Evolutionary conservation across 2,888 invertebrate genomes (phyloP), one percentile per base, ranked within the genome.

Genomic region (Tipula lateralis): DNA sequence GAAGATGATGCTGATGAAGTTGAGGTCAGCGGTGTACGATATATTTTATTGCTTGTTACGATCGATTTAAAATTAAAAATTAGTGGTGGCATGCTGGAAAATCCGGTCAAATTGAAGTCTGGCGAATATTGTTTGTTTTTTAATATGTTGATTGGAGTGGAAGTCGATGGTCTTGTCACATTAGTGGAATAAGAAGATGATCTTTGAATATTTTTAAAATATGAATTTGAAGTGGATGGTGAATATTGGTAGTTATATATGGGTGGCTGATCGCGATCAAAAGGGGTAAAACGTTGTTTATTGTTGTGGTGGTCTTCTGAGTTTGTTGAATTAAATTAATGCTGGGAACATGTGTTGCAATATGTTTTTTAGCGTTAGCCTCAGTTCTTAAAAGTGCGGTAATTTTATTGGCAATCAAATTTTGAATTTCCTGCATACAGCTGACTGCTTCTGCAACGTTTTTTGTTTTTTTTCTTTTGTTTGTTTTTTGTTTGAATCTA

Each of bases 321-420:
- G 81, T 81, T 81, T 16, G 16, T 5, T 44, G 16, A 19, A 19
- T 44, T 44, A 44, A 16, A 4, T 44, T 81, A 29, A 81, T 81
- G 81, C 29, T 81, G 13, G 1, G 24, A 29, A n/a, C 81, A 29
- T 81, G 81, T 44, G 44, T 44, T 44, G 6, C 16, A 19, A 44
- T n/a, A 44, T 9, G 39, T 39, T 39, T 39, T 39, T 39, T 12
- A 12, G 12, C 39, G 39, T 39, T 39, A 39, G n/a, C 9, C 36
- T 44, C 3, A 44, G 44, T 44, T 44, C 5, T 44, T n/a, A n/a
- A 19, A 4, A 44, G 16, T 81, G 81, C 1, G 4, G 87, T 86
- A 87, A 87, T 86, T 87, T 86, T 85, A 85, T 85, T n/a, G 84
- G n/a, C n/a, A n/a, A n/a, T n/a, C n/a, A n/a, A n/a, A n/a, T n/a